Conservation (phyloP, 2,113 vertebrate species). For the Psittacus erithacus region DNA sequence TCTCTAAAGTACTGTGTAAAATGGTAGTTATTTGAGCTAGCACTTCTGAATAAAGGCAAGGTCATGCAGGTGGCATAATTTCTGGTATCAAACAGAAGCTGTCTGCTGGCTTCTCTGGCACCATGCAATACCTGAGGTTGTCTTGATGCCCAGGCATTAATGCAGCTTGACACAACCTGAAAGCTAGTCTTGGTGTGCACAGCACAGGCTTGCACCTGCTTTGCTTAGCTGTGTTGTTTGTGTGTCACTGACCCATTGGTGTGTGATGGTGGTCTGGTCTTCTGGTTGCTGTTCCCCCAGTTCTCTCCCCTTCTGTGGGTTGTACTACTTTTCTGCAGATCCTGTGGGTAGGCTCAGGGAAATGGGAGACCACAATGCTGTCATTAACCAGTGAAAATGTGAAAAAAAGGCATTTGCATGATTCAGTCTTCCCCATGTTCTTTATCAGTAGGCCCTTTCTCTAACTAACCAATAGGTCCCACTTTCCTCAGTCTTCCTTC, state of each 20-base stretch:
- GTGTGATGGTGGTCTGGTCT: background rate
- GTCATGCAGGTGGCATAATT: background rate
- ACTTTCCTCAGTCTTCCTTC: background rate
- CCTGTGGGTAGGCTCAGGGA: background rate
- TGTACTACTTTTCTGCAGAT: background rate
- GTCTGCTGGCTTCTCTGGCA: background rate
- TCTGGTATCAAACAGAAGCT: background rate
- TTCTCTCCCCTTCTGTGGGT: accelerated
- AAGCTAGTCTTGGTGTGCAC: accelerated
- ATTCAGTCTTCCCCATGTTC: background rate
- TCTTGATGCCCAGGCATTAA: background rate
- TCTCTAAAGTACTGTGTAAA: background rate
- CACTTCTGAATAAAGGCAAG: background rate
- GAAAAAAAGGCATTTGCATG: too few species aligned
- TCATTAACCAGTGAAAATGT: background rate
- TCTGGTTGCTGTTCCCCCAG: accelerated
- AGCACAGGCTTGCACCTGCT: background rate
- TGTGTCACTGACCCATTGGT: too few species aligned
- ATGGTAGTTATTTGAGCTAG: background rate
- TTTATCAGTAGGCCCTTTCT: background rate
- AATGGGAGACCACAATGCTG: background rate
- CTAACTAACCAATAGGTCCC: background rate
- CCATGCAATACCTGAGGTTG: accelerated
- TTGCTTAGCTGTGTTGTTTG: accelerated
- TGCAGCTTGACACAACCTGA: accelerated